phyloP scores from a whole-genome alignment of 2,797 vertebrate species.

The Poecilia picta region DNA sequence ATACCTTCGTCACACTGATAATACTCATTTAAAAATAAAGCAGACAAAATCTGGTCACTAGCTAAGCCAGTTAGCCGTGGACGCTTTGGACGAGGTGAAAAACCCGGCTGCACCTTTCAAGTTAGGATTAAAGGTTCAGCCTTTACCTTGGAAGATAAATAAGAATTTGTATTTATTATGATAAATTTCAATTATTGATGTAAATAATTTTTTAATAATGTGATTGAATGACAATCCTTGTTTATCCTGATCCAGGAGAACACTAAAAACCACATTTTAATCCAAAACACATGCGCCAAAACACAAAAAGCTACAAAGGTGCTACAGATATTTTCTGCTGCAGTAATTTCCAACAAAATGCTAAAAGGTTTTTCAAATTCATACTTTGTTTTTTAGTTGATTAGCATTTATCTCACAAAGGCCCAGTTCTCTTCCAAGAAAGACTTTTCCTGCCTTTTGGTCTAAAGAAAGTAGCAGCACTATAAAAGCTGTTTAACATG shows the following conservation, averaged over 20 bases:
- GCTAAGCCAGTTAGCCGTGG: not conserved
- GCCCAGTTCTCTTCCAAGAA: not conserved
- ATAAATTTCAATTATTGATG: no score
- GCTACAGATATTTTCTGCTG: not conserved
- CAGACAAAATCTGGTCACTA: not conserved
- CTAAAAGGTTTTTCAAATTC: not conserved
- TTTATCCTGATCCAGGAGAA: no score
- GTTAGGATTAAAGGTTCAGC: no score
- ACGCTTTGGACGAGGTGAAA: not conserved
- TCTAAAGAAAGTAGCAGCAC: not conserved
- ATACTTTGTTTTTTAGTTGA: not conserved
- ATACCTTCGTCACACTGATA: not conserved
- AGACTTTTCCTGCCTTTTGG: not conserved
- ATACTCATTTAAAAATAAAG: not conserved
- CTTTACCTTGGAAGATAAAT: no score
- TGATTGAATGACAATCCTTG: no score
- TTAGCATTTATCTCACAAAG: not conserved
- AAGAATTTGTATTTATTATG: no score
- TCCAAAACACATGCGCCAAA: no score
- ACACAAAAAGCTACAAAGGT: not conserved
- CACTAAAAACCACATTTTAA: not conserved
- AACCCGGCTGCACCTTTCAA: not conserved
- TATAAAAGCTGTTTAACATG: not conserved
- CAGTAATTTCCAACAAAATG: not conserved
- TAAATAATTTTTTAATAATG: no score